These are phyloP conservation scores for Boloria selene DNA, from an alignment of 2,888 invertebrate species.

Conservation along the genomic window DNA sequence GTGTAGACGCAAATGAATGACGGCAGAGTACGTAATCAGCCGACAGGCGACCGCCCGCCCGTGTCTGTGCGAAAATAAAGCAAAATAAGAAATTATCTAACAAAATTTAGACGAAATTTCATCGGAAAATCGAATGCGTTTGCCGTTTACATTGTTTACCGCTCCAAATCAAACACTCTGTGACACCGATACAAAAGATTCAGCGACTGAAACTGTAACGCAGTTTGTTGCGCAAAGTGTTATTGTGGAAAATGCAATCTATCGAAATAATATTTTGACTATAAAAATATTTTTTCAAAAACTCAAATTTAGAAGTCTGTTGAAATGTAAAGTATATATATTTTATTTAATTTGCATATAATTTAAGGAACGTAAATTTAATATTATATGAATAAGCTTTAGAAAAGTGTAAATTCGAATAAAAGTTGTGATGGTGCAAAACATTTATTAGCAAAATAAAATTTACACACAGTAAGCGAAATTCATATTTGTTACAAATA, in stretches of 20 bases:
- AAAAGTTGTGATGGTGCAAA: no score
- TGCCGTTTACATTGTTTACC: conserved; percentile 23
- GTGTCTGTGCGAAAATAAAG: conserved; percentile 69
- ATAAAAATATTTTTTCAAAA: background rate
- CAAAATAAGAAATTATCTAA: conserved; percentile 58
- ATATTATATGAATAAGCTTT: no score
- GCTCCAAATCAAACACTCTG: conserved; percentile 21
- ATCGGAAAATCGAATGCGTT: conserved; percentile 21
- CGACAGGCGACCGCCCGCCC: conserved; percentile 65
- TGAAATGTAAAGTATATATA: no score
- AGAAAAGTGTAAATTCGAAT: no score
- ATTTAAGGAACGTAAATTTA: no score
- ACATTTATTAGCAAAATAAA: no score
- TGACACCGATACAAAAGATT: conserved; percentile 26
- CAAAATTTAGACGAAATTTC: conserved; percentile 29
- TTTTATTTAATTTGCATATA: no score
- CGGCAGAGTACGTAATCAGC: conserved; percentile 68
- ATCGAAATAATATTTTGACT: background rate
- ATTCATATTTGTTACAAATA: background rate
- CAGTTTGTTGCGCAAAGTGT: background rate
- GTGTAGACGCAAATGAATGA: conserved; percentile 76
- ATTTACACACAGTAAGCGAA: background rate
- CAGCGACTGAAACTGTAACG: background rate
- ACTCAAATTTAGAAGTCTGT: no score
- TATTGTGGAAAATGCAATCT: background rate